Percentiles rank a stretch among this genome's conserved stretches.
These are phyloP conservation scores for Pelobates fuscus DNA, from an alignment of 2,113 vertebrate species.

Conservation along the genomic window DNA sequence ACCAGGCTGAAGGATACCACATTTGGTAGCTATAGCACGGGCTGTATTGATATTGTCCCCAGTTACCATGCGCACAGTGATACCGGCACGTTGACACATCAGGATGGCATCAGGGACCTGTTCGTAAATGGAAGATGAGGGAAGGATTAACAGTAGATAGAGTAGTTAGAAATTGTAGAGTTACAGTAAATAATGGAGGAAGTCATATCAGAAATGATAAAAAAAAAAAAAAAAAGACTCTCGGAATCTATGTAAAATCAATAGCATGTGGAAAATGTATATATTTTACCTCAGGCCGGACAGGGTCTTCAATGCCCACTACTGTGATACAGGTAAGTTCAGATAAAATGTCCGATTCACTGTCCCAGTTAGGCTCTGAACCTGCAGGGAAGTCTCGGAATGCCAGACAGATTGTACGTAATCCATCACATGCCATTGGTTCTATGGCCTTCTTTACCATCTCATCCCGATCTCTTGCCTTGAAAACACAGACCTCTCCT, in stretches of 20 bases:
- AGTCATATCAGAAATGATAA: neutral
- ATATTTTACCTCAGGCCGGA: slow-evolving; percentile 90
- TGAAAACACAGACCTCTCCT: slow-evolving; percentile 77
- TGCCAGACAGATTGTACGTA: slow-evolving; percentile 92
- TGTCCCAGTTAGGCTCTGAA: slow-evolving; percentile 84
- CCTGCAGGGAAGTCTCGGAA: slow-evolving; percentile 82
- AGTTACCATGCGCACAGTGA: slow-evolving; percentile 96
- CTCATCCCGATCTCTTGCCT: slow-evolving; percentile 86
- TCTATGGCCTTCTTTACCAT: slow-evolving; percentile 92
- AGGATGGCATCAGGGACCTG: slow-evolving; percentile 90
- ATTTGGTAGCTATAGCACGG: slow-evolving; percentile 93
- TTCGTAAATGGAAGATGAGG: neutral
- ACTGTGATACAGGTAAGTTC: slow-evolving; percentile 88
- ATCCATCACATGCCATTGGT: slow-evolving; percentile 91
- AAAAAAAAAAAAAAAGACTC: neutral
- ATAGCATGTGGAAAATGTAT: neutral
- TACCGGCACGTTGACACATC: slow-evolving; percentile 90
- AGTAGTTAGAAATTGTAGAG: neutral
- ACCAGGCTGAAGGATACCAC: slow-evolving; percentile 86
- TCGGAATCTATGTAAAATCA: neutral
- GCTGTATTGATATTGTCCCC: slow-evolving; percentile 98
- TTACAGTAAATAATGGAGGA: neutral
- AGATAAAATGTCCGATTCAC: slow-evolving; percentile 81
- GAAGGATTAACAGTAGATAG: too few relatives aligned
- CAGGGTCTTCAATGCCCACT: slow-evolving; percentile 95